Percentiles rank a stretch among this genome's conserved stretches.
Conservation (phyloP, 1,140 invertebrate genomes). For the Luehdorfia chinensis region DNA sequence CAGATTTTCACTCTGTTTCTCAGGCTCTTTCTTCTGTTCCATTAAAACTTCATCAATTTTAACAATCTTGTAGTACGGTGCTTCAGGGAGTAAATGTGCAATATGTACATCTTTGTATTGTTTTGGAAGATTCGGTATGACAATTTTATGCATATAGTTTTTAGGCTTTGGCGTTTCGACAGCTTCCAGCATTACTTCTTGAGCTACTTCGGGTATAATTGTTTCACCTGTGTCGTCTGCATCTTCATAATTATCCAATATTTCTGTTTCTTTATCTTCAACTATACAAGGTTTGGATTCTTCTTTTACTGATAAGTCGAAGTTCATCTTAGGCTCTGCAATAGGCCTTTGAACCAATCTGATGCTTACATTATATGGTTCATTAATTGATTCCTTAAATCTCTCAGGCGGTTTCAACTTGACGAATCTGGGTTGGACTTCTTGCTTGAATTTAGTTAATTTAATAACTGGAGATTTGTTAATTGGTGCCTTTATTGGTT, state of each 20-base stretch:
- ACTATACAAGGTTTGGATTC: conserved; percentile 7
- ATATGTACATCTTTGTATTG: conserved; percentile 38
- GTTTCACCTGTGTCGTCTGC: conserved; percentile 18
- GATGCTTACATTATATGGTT: conserved; percentile 28
- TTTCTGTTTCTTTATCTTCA: neutral
- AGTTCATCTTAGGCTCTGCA: conserved; percentile 14
- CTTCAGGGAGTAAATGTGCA: conserved; percentile 43
- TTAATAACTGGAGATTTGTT: conserved; percentile 34
- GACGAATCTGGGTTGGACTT: neutral
- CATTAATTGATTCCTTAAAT: conserved; percentile 25
- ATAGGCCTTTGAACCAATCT: conserved; percentile 31
- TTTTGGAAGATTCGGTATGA: conserved; percentile 35
- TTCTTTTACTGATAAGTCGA: conserved; percentile 10
- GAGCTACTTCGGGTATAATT: conserved; percentile 49
- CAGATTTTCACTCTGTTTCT: conserved; percentile 4
- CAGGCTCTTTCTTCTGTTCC: conserved; percentile 6
- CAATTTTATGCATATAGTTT: conserved; percentile 29
- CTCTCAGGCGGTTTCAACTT: conserved; percentile 41
- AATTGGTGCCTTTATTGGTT: conserved; percentile 5
- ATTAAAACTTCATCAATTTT: conserved; percentile 40
- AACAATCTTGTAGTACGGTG: conserved; percentile 58
- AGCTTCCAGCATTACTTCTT: conserved; percentile 50
- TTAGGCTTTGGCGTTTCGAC: conserved; percentile 21
- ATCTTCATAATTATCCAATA: conserved; percentile 15
- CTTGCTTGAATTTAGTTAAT: conserved; percentile 35